These are phyloP conservation scores for Crotalus horridus DNA, from an alignment of 2,113 vertebrate species.

Conservation along the genomic window DNA sequence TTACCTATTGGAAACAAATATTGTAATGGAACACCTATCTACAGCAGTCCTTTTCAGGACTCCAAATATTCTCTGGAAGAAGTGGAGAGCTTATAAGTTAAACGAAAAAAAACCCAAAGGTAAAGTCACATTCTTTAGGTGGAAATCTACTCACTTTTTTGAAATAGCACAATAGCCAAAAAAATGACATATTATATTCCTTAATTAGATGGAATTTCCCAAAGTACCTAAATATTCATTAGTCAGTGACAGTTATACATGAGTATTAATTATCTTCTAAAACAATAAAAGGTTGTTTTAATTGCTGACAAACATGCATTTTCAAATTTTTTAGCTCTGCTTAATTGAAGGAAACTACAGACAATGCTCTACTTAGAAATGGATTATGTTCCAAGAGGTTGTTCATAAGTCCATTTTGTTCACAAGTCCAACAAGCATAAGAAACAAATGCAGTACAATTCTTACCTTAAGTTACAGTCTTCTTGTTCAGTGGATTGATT, in stretches of 20 bases:
- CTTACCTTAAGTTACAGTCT: too few species aligned
- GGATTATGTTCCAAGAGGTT: too few species aligned
- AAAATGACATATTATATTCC: conserved; percentile 17
- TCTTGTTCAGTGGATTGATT: background rate
- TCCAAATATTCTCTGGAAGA: background rate
- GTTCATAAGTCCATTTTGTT: too few species aligned
- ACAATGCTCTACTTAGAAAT: too few species aligned
- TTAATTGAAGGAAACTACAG: conserved; percentile 18
- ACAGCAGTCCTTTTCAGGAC: background rate
- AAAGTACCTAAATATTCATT: conserved; percentile 25
- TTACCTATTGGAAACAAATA: too few species aligned
- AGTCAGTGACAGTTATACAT: conserved; percentile 14
- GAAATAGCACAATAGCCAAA: background rate
- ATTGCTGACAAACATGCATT: conserved; percentile 38
- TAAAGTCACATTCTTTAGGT: background rate
- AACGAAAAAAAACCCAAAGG: background rate
- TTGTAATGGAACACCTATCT: too few species aligned
- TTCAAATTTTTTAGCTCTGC: conserved; percentile 20
- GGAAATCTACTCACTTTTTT: background rate
- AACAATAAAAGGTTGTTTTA: conserved; percentile 33
- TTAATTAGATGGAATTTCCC: background rate
- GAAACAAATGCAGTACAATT: too few species aligned
- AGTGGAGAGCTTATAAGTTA: background rate
- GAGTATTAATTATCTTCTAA: conserved; percentile 34
- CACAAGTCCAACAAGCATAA: too few species aligned